phyloP scores from a whole-genome alignment of 2,797 vertebrate species.

The Hoplostethus atlanticus region DNA sequence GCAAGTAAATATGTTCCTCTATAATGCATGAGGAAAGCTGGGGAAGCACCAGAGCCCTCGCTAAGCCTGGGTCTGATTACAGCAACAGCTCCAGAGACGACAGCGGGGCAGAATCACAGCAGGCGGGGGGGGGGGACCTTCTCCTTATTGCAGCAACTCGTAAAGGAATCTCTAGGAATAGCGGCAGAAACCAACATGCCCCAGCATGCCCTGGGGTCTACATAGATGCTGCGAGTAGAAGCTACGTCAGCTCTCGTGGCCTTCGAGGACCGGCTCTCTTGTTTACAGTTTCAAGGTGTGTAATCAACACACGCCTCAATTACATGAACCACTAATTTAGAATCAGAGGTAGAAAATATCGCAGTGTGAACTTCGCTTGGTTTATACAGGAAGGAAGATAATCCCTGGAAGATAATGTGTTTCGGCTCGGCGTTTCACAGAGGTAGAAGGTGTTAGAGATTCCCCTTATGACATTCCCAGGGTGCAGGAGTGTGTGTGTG shows the following conservation, averaged over 20 bases:
- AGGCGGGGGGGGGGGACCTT: conserved; percentile 41
- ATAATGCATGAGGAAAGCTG: conserved; percentile 73
- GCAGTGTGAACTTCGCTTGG: background rate
- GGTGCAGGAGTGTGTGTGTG: conserved; percentile 1
- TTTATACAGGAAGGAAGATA: background rate
- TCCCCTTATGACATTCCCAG: conserved; percentile 11
- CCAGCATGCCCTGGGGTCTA: conserved; percentile 50
- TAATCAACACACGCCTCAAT: conserved; percentile 52
- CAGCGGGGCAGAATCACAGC: conserved; percentile 57
- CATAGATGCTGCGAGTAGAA: conserved; percentile 51
- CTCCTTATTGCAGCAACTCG: conserved; percentile 43
- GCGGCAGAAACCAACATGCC: conserved; percentile 39
- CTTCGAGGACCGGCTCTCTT: conserved; percentile 31
- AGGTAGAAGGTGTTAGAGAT: conserved; percentile 2
- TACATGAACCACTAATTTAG: conserved; percentile 31
- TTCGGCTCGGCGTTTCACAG: conserved; percentile 4
- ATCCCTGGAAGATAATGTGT: background rate
- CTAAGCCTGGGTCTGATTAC: conserved; percentile 73
- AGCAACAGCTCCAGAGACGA: conserved; percentile 43
- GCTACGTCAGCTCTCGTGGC: conserved; percentile 13
- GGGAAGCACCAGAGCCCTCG: conserved; percentile 53
- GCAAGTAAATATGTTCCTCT: conserved; percentile 62
- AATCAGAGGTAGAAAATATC: conserved; percentile 34
- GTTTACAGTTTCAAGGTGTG: conserved; percentile 51
- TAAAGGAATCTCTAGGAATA: conserved; percentile 46